Evolutionary conservation across 2,113 vertebrate species (phyloP).

Genomic region (Poeciliopsis retropinna): DNA sequence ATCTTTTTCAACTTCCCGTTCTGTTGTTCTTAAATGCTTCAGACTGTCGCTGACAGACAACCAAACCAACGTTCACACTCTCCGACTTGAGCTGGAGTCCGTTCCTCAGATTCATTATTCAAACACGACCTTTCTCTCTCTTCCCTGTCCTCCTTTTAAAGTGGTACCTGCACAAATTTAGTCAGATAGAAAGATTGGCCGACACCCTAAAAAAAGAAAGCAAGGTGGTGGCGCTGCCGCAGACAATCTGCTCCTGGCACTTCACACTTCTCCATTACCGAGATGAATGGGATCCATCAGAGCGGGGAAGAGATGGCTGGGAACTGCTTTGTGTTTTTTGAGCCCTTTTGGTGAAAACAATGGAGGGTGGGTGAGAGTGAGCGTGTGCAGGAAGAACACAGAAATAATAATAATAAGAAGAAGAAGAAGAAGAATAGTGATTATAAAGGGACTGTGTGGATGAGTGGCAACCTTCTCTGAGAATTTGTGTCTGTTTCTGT

Average conservation of each 20-base stretch:
- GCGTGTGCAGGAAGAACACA: not conserved
- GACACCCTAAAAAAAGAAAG: constrained; percentile 25
- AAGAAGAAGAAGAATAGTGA: not conserved
- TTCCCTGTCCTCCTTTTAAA: constrained; percentile 28
- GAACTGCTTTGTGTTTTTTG: constrained; percentile 25
- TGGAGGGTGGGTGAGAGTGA: not conserved
- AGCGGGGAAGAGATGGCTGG: constrained; percentile 19
- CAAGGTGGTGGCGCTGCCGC: constrained; percentile 33
- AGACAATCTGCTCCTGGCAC: constrained; percentile 32
- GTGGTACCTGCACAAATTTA: constrained; percentile 41
- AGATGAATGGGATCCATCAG: constrained; percentile 40
- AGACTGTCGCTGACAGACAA: not conserved
- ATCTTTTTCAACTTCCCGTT: not conserved
- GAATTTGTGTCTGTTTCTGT: constrained; percentile 24
- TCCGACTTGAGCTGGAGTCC: constrained; percentile 28
- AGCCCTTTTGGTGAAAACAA: constrained; percentile 17
- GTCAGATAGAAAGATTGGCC: constrained; percentile 41
- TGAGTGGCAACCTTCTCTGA: not conserved
- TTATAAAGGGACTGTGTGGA: constrained; percentile 2
- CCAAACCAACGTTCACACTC: constrained; percentile 21
- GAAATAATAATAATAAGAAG: too few relatives aligned
- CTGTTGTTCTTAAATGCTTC: constrained; percentile 6
- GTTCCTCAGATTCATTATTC: constrained; percentile 60
- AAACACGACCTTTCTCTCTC: constrained; percentile 54
- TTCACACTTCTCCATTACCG: constrained; percentile 43